Conservation (phyloP, 2,888 invertebrate species). For the Podotricha telesiphe region DNA sequence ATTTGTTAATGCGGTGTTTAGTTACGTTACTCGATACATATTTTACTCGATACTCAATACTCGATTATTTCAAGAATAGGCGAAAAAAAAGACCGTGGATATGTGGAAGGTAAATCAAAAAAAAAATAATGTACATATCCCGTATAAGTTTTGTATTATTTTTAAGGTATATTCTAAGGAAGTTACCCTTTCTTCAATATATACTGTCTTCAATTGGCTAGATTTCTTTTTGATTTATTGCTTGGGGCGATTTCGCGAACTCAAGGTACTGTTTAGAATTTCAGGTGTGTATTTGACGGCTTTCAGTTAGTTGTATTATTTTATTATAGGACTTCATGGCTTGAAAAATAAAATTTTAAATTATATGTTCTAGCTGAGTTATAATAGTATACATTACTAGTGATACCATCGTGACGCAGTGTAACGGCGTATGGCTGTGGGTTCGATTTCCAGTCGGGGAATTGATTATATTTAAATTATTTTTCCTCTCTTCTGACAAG, state of each 20-base stretch:
- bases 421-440: too few species aligned
- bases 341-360: background rate
- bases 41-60: too few species aligned
- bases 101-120: too few species aligned
- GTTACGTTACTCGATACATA: background rate
- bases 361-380: background rate
- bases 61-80: too few species aligned
- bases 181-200: conserved; percentile 54
- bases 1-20: background rate
- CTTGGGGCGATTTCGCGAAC: conserved; percentile 32
- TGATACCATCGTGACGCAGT: too few species aligned
- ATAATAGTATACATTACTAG: too few species aligned
- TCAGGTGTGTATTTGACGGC: conserved; percentile 19
- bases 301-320: conserved; percentile 14
- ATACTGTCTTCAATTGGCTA: conserved; percentile 51
- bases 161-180: conserved; percentile 9
- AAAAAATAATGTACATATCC: too few species aligned
- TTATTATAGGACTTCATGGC: background rate
- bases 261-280: conserved; percentile 37
- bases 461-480: too few species aligned
- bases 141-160: background rate
- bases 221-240: conserved; percentile 57
- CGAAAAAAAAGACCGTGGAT: too few species aligned
- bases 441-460: too few species aligned
- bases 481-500: too few species aligned